Evolutionary conservation across 2,888 invertebrate genomes (phyloP), one percentile per base, ranked within the genome.

Genomic region (Protonemura montana): DNA sequence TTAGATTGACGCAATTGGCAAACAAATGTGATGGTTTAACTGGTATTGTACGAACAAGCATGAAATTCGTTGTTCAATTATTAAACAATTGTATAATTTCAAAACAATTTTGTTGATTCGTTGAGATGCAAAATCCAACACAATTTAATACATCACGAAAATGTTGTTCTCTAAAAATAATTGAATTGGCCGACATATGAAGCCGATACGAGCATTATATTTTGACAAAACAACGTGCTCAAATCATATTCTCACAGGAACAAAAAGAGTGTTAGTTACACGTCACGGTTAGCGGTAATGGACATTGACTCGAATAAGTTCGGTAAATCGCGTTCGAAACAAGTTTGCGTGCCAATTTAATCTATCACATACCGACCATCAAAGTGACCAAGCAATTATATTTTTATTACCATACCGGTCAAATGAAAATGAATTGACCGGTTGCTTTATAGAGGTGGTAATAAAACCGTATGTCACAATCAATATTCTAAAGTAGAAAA

Each of bases 301-400:
- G 59, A 59, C 59, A 7, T 59, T 59, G 59, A 59, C 59, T 59
- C 59, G 59, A 21, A 13, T 59, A 59, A 59, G 59, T 59, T 59
- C 59, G 21, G 7, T 59, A 59, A 59, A 59, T 59, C 59, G 59
- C 59, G 59, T 59, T 13, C 59, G 59, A 21, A 59, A 59, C 59
- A 7, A 21, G 7, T 59, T 59, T 21, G 59, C 21, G 59, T 59
- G 59, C 59, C 59, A 59, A 59, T 59, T 59, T 59, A 3, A 59
- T 59, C 59, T 59, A 59, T 59, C 59, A 59, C 59, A 59, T 59
- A 21, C 59, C 59, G 59, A 59, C 59, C 59, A 59, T 59, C 59
- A 59, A 59, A 26, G 78, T 78, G 78, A 78, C 78, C 28, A 27
- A 78, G 28, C 78, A 78, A 78, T 78, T 27, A 78, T 78, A 5